Evolutionary conservation across 1,140 invertebrate species (phyloP).

Genomic region (Drosophila sucinea): DNA sequence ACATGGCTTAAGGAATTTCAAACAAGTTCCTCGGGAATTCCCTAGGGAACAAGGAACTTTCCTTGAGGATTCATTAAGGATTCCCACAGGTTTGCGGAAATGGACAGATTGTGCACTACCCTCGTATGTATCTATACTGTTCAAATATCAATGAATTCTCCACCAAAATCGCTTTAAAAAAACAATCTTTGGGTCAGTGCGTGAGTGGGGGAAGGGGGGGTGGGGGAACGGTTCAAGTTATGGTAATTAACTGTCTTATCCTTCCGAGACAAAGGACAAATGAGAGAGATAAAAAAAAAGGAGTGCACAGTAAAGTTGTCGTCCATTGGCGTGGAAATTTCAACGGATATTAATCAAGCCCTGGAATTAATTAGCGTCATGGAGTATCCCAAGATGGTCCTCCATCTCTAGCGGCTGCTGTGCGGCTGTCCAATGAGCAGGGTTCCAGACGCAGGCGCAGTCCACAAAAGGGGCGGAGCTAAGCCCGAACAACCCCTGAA

Average conservation of each 20-base stretch:
- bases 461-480: background rate
- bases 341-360: background rate
- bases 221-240: background rate
- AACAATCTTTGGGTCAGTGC: too few species aligned
- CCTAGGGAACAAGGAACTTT: too few species aligned
- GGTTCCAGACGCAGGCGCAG: background rate
- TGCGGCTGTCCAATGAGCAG: slow-evolving; percentile 5
- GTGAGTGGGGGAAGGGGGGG: too few species aligned
- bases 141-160: too few species aligned
- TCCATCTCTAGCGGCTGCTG: background rate
- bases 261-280: background rate
- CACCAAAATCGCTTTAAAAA: too few species aligned
- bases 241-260: background rate
- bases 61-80: too few species aligned
- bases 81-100: too few species aligned
- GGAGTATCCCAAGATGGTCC: background rate
- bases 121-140: too few species aligned
- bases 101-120: too few species aligned
- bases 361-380: background rate
- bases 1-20: too few species aligned
- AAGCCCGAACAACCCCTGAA: background rate
- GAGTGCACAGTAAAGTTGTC: background rate
- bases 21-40: too few species aligned
- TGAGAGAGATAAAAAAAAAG: background rate
- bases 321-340: slow-evolving; percentile 11